Percentiles rank a stretch among this genome's conserved stretches.
Conservation (phyloP, 2,888 invertebrate genomes). For the Volucella inflata region DNA sequence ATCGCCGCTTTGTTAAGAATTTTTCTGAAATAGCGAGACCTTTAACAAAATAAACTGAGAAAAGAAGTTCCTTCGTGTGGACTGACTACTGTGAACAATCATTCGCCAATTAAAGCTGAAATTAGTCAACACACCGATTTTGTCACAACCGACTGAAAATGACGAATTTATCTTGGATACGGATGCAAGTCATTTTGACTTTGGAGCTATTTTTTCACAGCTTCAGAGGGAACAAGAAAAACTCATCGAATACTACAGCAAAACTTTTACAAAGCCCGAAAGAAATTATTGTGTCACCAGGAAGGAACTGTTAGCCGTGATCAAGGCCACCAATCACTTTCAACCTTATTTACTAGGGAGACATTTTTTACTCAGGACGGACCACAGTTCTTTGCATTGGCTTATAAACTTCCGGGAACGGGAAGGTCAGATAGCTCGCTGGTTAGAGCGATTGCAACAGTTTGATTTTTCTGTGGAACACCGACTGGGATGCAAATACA, state of each 20-base stretch:
- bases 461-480: background rate
- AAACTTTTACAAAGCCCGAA: slow-evolving; percentile 36
- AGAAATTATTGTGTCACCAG: slow-evolving; percentile 76
- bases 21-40: slow-evolving; percentile 28
- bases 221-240: slow-evolving; percentile 59
- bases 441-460: too few relatives aligned
- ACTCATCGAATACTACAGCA: slow-evolving; percentile 70
- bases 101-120: slow-evolving; percentile 15
- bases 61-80: slow-evolving; percentile 12
- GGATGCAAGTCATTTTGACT: slow-evolving; percentile 31
- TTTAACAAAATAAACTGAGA: slow-evolving; percentile 13
- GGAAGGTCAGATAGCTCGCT: background rate
- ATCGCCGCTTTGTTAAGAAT: slow-evolving; percentile 8
- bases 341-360: slow-evolving; percentile 25
- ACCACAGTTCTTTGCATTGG: slow-evolving; percentile 11
- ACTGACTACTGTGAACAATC: background rate
- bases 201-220: slow-evolving; percentile 31
- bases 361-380: slow-evolving; percentile 7
- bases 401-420: slow-evolving; percentile 5
- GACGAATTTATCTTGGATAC: slow-evolving; percentile 39
- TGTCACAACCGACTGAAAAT: slow-evolving; percentile 17
- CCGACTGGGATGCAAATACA: background rate
- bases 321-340: slow-evolving; percentile 36
- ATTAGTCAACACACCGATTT: slow-evolving; percentile 17
- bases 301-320: slow-evolving; percentile 70